These are phyloP conservation scores for Malachius bipustulatus DNA, from an alignment of 2,888 invertebrate genomes.

Conservation along the genomic window DNA sequence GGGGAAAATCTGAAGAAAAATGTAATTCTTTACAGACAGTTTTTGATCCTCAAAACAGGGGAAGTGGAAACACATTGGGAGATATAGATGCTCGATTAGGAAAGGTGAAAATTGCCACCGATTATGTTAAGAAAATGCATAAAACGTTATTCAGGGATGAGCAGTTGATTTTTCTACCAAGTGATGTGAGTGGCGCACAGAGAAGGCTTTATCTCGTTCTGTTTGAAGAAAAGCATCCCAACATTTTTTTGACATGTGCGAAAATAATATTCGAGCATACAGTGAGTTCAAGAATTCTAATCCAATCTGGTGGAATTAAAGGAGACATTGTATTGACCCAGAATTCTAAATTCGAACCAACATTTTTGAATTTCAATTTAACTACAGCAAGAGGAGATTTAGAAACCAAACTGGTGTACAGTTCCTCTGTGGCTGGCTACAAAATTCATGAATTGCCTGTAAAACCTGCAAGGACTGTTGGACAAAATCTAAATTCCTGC, in stretches of 20 bases:
- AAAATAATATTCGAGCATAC: conserved; percentile 59
- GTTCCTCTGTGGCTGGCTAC: conserved; percentile 59
- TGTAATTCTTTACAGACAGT: conserved; percentile 77
- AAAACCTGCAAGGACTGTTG: conserved; percentile 40
- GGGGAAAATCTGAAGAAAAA: conserved; percentile 57
- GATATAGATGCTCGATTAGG: conserved; percentile 70
- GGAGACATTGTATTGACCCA: conserved; percentile 70
- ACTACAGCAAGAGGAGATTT: conserved; percentile 52
- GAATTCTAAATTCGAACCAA: conserved; percentile 73
- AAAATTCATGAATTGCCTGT: conserved; percentile 61
- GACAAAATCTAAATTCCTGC: conserved; percentile 44
- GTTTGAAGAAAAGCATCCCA: conserved; percentile 62
- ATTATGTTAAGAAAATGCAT: conserved; percentile 41
- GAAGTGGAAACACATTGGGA: conserved; percentile 56
- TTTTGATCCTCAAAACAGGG: conserved; percentile 67
- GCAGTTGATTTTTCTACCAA: conserved; percentile 55
- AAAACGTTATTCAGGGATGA: conserved; percentile 56
- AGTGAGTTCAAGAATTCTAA: conserved; percentile 53
- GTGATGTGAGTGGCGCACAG: conserved; percentile 62
- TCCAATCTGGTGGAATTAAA: conserved; percentile 67
- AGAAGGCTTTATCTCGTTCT: conserved; percentile 70
- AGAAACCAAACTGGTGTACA: conserved; percentile 60
- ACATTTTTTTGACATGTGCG: conserved; percentile 72
- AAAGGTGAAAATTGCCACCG: conserved; percentile 56
- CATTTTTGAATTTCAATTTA: conserved; percentile 62